Base-by-base conservation (phyloP, 1,140 invertebrate species). In the Apis mellifera region DNA sequence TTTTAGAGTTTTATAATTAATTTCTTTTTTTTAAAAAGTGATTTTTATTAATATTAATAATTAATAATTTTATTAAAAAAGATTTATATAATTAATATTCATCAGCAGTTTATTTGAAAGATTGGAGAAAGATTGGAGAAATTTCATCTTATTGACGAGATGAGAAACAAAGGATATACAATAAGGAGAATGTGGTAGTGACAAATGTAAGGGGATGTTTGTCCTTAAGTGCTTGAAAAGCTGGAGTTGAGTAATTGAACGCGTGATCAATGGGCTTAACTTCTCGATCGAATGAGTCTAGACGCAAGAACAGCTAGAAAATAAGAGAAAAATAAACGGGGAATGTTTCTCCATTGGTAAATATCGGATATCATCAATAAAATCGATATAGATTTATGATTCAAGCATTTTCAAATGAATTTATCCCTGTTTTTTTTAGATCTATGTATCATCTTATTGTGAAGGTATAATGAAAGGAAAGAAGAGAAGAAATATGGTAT, bases 191-290 rank as follows among this genome's bases (percentile, higher is more conserved):
- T 73, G 42, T 9, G 8, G 32, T 57, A 62, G 73, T 71, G 84
- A 86, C 74, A 86, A 85, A 86, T 85, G 84, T 79, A 82, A 85
- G 79, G 79, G 84, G 83, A 85, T 83, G 78, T 69, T 55, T 78
- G 84, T 85, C 74, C 66, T 74, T 13, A 70, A 82, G 78, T 85
- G 78, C 79, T 78, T 82, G 76, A 75, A 65, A 79, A 78, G 83
- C 76, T 77, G 69, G 48, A 57, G 60, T 42, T 83, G 54, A 86
- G 85, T 86, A 86, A 88, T 88, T 82, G 86, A 86, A 78, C 83
- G 76, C 85, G 85, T 84, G 86, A 88, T 84, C 86, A 85, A 88
- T 85, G 86, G 72, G 83, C 85, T 88, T 86, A 76, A 84, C 60
- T 84, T 77, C 68, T 72, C 66, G 23, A 50, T 68, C 65, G 59